phyloP scores from a whole-genome alignment of 2,888 invertebrate species.

The Hesperia comma region DNA sequence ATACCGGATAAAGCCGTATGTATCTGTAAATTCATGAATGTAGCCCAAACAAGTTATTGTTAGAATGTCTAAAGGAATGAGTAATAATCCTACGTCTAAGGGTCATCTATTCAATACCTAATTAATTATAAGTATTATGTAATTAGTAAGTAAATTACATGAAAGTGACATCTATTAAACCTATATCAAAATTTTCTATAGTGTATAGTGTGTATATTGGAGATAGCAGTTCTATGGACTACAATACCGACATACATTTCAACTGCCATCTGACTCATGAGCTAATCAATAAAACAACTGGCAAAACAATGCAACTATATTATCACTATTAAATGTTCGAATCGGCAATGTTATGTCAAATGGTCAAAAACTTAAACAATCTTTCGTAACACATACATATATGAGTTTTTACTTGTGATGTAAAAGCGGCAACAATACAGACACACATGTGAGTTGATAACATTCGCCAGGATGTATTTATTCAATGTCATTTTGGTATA shows the following conservation, averaged over 20 bases:
- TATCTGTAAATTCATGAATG: constrained; percentile 40
- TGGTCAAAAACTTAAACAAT: constrained; percentile 13
- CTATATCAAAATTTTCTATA: constrained; percentile 4
- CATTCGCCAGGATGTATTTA: constrained; percentile 16
- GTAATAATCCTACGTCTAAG: constrained; percentile 30
- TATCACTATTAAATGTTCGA: constrained; percentile 5
- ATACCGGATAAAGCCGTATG: constrained; percentile 60
- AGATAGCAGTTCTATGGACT: background rate
- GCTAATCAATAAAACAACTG: constrained; percentile 7
- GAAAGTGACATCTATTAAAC: constrained; percentile 25
- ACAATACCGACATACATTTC: background rate
- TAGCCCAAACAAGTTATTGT: constrained; percentile 26
- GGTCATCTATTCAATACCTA: constrained; percentile 23
- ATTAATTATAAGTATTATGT: background rate
- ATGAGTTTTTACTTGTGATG: constrained; percentile 30
- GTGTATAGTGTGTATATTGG: constrained; percentile 22
- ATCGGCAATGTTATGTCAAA: constrained; percentile 7
- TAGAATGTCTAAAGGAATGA: constrained; percentile 28
- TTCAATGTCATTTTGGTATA: constrained; percentile 12
- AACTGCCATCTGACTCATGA: background rate
- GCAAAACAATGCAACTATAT: constrained; percentile 15
- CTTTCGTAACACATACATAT: constrained; percentile 8
- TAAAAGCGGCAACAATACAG: constrained; percentile 32
- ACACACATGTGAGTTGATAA: constrained; percentile 28
- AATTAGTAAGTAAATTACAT: constrained; percentile 8